Conservation (phyloP, 2,797 vertebrate species). For the Girardinus metallicus region DNA sequence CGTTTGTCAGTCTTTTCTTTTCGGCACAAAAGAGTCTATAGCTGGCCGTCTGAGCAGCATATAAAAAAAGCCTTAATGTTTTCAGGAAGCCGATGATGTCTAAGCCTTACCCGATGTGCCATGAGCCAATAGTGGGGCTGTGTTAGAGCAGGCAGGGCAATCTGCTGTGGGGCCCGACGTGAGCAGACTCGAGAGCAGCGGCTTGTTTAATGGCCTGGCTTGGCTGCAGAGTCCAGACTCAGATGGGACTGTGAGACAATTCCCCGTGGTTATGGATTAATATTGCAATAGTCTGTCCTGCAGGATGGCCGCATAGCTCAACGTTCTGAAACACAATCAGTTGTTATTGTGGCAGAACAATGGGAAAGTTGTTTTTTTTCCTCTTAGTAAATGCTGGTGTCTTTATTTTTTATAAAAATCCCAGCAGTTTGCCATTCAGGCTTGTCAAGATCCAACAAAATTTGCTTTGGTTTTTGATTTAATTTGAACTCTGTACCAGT, state of each 20-base stretch:
- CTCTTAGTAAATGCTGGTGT: neutral
- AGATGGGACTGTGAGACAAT: constrained; percentile 26
- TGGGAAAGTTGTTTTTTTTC: neutral
- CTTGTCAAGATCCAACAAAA: neutral
- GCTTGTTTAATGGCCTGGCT: constrained; percentile 53
- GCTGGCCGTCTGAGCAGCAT: constrained; percentile 38
- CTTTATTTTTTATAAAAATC: neutral
- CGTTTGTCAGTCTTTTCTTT: constrained; percentile 48
- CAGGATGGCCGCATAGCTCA: constrained; percentile 25
- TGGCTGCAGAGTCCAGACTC: constrained; percentile 45
- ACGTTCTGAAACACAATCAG: constrained; percentile 26
- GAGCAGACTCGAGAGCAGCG: constrained; percentile 66
- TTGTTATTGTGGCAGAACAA: constrained; percentile 14
- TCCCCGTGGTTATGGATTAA: constrained; percentile 49
- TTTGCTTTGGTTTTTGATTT: neutral
- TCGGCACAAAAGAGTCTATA: constrained; percentile 45
- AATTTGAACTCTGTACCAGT: neutral
- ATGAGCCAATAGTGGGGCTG: constrained; percentile 56
- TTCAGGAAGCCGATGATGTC: constrained; percentile 66
- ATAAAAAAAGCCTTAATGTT: constrained; percentile 62
- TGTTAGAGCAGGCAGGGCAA: constrained; percentile 57
- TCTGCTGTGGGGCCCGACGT: constrained; percentile 64
- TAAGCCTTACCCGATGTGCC: constrained; percentile 57
- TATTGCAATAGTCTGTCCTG: constrained; percentile 39
- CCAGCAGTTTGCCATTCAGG: neutral